Percentiles rank a stretch among this genome's conserved stretches.
phyloP scores from a whole-genome alignment of 35 echinoderm and acorn worm species.

The Stichopus chloronotus region DNA sequence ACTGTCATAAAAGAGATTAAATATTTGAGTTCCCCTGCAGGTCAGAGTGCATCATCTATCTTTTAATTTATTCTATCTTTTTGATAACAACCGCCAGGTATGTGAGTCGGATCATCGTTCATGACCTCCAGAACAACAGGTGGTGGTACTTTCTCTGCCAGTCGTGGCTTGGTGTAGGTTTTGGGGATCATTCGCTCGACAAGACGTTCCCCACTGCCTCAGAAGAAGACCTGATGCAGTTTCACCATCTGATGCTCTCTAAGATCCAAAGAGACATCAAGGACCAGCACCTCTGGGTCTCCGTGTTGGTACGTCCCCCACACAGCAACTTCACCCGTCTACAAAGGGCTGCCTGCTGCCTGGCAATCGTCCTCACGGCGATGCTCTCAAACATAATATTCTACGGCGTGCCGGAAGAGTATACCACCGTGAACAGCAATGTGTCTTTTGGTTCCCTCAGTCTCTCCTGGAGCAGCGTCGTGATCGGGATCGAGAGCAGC shows the following conservation, averaged over 20 bases:
- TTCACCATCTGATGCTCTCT: slow-evolving; percentile 80
- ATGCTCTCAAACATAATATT: slow-evolving; percentile 96
- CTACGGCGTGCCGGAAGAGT: slow-evolving; percentile 68
- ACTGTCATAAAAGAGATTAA: too few species aligned
- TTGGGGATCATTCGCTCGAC: slow-evolving; percentile 62
- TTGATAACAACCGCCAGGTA: slow-evolving; percentile 58
- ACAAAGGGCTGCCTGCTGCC: slow-evolving; percentile 83
- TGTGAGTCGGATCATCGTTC: slow-evolving; percentile 84
- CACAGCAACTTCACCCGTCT: slow-evolving; percentile 87
- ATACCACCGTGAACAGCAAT: slow-evolving; percentile 29
- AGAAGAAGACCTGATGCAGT: slow-evolving; percentile 72
- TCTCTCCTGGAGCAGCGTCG: slow-evolving; percentile 62
- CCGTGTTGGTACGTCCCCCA: slow-evolving; percentile 71
- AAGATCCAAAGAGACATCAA: slow-evolving; percentile 76
- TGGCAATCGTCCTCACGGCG: slow-evolving; percentile 70
- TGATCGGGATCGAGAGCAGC: slow-evolving; percentile 82
- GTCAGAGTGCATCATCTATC: too few species aligned
- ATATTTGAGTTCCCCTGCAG: too few species aligned
- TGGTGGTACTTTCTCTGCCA: slow-evolving; percentile 98
- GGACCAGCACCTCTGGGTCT: slow-evolving; percentile 93
- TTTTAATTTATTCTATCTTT: too few species aligned
- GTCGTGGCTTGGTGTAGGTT: slow-evolving; percentile 84
- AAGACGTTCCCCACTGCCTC: slow-evolving; percentile 69
- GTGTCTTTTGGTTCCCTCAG: slow-evolving; percentile 75
- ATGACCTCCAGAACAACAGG: slow-evolving; percentile 78